Evolutionary conservation across 2,888 invertebrate species (phyloP).

Genomic region (Drosophila yooni): DNA sequence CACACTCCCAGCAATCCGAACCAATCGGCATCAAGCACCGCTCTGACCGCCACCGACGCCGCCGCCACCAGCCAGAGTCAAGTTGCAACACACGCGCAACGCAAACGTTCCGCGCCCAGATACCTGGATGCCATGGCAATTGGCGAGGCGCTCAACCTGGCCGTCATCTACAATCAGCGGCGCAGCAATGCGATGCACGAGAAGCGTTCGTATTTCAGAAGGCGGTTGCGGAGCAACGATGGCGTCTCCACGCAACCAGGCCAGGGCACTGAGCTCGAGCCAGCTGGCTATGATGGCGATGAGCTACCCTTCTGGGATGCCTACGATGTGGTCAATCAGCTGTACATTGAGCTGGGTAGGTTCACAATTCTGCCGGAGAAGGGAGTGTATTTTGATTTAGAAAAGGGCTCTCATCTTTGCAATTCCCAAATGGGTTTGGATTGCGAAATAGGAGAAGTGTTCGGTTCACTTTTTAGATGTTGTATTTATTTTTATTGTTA

Average conservation of each 20-base stretch:
- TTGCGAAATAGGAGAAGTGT: background rate
- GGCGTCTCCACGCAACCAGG: constrained; percentile 49
- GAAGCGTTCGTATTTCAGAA: constrained; percentile 71
- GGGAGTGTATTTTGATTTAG: too few species aligned
- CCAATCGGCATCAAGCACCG: constrained; percentile 63
- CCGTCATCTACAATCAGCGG: constrained; percentile 81
- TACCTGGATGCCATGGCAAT: constrained; percentile 19
- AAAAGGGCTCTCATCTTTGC: background rate
- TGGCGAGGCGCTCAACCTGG: constrained; percentile 74
- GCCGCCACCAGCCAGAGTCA: constrained; percentile 16
- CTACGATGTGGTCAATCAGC: constrained; percentile 95
- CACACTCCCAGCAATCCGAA: constrained; percentile 79
- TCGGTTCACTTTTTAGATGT: background rate
- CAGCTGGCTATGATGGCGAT: constrained; percentile 66
- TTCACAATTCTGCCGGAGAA: rapidly evolving
- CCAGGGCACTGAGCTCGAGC: constrained; percentile 52
- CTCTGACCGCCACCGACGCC: constrained; percentile 16
- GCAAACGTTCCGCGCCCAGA: constrained; percentile 40
- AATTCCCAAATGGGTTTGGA: background rate
- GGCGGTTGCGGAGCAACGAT: constrained; percentile 76
- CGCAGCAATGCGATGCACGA: constrained; percentile 80
- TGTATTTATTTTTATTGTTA: too few species aligned
- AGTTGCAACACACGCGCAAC: constrained; percentile 36
- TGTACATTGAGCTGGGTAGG: constrained; percentile 92
- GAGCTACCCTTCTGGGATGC: constrained; percentile 93